Percentiles rank a stretch among this genome's conserved stretches.
phyloP scores from a whole-genome alignment of 37 sponge, comb jelly and placozoan species.

The Spongilla lacustris region DNA sequence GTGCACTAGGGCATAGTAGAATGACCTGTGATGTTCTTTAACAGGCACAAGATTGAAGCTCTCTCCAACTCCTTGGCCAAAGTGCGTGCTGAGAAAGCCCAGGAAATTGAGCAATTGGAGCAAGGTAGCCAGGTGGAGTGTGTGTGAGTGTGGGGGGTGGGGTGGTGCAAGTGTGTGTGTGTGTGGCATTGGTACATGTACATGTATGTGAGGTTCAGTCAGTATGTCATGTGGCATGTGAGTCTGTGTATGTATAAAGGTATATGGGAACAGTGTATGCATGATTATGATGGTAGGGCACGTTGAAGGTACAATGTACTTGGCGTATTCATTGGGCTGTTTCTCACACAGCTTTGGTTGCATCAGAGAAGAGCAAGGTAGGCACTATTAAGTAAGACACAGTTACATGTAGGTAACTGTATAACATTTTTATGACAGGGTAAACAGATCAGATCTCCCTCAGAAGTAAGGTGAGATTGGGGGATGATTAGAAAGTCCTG shows the following conservation, averaged over 20 bases:
- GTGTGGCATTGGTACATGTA: too few species aligned
- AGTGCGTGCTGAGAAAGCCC: conserved; percentile 50
- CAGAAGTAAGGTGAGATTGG: neutral
- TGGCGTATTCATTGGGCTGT: too few species aligned
- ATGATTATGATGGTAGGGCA: too few species aligned
- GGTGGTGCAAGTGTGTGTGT: neutral
- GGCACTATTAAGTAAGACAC: too few species aligned
- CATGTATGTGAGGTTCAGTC: too few species aligned
- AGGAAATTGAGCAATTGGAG: conserved; percentile 48
- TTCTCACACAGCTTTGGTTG: conserved; percentile 28
- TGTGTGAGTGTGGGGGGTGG: neutral
- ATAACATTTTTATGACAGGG: neutral
- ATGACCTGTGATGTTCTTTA: neutral
- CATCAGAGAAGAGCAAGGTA: conserved; percentile 40
- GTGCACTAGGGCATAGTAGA: too few species aligned
- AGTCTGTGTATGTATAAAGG: too few species aligned
- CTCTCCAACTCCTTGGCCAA: conserved; percentile 36
- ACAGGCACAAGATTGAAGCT: conserved; percentile 51
- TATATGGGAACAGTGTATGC: too few species aligned
- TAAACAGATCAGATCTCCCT: neutral
- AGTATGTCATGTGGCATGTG: too few species aligned
- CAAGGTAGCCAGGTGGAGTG: conserved; percentile 10
- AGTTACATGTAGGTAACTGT: too few species aligned
- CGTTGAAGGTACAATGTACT: too few species aligned
- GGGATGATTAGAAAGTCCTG: neutral